Percentiles rank a stretch among this genome's conserved stretches.
Evolutionary conservation across 1,140 invertebrate species (phyloP).

Genomic region (Rhyzopertha dominica): DNA sequence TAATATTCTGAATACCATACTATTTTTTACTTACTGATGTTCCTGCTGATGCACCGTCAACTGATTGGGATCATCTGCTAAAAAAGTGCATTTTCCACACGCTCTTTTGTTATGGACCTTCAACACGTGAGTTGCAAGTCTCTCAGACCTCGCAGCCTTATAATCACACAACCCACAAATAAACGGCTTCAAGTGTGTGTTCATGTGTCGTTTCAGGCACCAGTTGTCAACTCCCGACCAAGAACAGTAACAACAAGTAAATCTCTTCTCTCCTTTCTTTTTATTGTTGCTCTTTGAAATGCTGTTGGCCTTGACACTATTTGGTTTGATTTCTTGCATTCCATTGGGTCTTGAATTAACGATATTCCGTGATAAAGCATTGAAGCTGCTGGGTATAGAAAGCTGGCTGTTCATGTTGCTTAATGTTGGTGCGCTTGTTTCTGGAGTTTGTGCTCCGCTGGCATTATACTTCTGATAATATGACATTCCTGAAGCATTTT

Average conservation of each 20-base stretch:
- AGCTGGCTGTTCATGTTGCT: slow-evolving; percentile 31
- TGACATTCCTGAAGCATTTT: slow-evolving; percentile 48
- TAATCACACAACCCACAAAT: slow-evolving; percentile 85
- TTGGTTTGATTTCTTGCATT: slow-evolving; percentile 26
- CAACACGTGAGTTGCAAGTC: slow-evolving; percentile 79
- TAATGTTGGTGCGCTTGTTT: slow-evolving; percentile 27
- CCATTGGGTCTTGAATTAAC: slow-evolving; percentile 18
- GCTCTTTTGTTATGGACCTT: slow-evolving; percentile 88
- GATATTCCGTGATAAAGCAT: slow-evolving; percentile 33
- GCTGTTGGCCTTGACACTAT: slow-evolving; percentile 26
- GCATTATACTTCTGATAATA: slow-evolving; percentile 46
- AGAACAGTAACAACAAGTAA: slow-evolving; percentile 80
- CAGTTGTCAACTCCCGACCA: slow-evolving; percentile 92
- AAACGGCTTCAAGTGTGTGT: slow-evolving; percentile 88
- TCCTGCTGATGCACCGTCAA: slow-evolving; percentile 70
- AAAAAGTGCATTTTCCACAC: slow-evolving; percentile 79
- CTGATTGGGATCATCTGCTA: slow-evolving; percentile 74
- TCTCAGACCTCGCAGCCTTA: slow-evolving; percentile 81
- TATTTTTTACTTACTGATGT: slow-evolving; percentile 58
- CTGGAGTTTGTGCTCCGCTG: slow-evolving; percentile 24
- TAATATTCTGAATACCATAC: neutral
- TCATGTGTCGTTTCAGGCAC: slow-evolving; percentile 85
- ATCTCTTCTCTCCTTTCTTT: slow-evolving; percentile 50
- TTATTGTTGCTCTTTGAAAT: slow-evolving; percentile 32
- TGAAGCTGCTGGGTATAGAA: slow-evolving; percentile 40